Evolutionary conservation across 2,888 invertebrate species (phyloP), one percentile per base, ranked within the genome.

Genomic region (Omphaloscelis lunosa): DNA sequence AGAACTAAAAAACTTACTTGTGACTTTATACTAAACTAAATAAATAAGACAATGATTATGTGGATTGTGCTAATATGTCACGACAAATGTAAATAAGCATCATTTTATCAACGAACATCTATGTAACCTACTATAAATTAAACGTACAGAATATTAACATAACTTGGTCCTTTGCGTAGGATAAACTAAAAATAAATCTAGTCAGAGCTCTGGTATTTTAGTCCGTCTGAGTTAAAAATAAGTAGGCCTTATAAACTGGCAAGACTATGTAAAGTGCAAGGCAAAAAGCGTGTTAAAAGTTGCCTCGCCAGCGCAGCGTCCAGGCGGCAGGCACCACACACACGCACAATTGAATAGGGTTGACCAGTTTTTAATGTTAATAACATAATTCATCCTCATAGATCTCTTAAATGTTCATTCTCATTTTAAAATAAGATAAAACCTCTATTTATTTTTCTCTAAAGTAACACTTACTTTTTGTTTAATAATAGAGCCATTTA

Each of bases 201-300:
- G 77, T 66, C 69, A 68, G 53, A 61, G 62, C 45, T 72, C 69
- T 77, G 66, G 72, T 85, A 84, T 84, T 84, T 86, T 77, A 77
- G 76, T 81, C 71, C 34, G 77, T 71, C 80, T 56, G 83, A 65
- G 88, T 86, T 92, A 91, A 90, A 93, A 91, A 92, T 93, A 92
- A 87, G 85, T 83, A 81, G 81, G 82, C 69, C 80, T 87, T 86
- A 82, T 84, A 88, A 89, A 89, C 89, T 86, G 78, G 84, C 67
- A 88, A 86, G 75, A 86, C 86, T 84, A 84, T 83, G 79, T 75
- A 80, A 85, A 79, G 67, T 77, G 79, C 71, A 80, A 75, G 63
- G 73, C 79, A 77, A 87, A 83, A 86, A 79, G 68, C 58, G 58
- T 77, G 74, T 63, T 75, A 80, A 85, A 78, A 84, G 77, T 76